Base-by-base conservation (phyloP, 1,140 invertebrate species). In the Batillaria attramentaria region DNA sequence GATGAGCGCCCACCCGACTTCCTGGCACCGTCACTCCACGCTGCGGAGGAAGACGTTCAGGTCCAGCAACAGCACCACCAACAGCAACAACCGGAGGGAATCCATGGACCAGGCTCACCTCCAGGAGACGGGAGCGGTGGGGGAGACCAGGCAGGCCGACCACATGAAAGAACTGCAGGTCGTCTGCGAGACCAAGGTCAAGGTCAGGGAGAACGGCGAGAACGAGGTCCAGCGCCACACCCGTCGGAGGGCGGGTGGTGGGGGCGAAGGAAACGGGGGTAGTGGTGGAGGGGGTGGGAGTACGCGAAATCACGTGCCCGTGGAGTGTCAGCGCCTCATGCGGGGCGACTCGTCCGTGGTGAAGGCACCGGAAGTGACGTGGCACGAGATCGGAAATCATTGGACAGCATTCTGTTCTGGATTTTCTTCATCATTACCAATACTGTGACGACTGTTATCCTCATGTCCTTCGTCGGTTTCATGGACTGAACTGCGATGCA, bases 351-450 rank as follows among this genome's bases (percentile, higher is more conserved):
- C 60, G 8, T 20, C 69, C 13, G 62, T 69, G 2, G 65, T 65
- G 13, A 78, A 77, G n/a, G 39, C 57, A 2, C 37, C 33, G 37
- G 74, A 81, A 41, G 65, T 81, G 28, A 80, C 83, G 72, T 84
- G 83, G 83, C 83, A 84, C 73, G 83, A 81, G 57, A 84, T 84
- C 54, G 83, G 83, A 84, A 84, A 39, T 84, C 83, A 28, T 39
- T 84, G 62, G 83, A 84, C 77, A 66, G 78, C n/a, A 69, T 69
- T 1, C 62, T 84, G 10, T 84, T 84, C 72, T 84, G 83, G 83
- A 65, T 84, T 18, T 84, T 84, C 68, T 84, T 84, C 62, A 77
- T 81, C 24, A 65, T 84, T 31, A 84, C 83, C 24, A 81, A 81
- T 72, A 84, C 83, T 4, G 74, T 84, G 33, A 81, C 83, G 8